phyloP scores from a whole-genome alignment of 2,797 vertebrate species.

The Pseudomugil gertrudae region DNA sequence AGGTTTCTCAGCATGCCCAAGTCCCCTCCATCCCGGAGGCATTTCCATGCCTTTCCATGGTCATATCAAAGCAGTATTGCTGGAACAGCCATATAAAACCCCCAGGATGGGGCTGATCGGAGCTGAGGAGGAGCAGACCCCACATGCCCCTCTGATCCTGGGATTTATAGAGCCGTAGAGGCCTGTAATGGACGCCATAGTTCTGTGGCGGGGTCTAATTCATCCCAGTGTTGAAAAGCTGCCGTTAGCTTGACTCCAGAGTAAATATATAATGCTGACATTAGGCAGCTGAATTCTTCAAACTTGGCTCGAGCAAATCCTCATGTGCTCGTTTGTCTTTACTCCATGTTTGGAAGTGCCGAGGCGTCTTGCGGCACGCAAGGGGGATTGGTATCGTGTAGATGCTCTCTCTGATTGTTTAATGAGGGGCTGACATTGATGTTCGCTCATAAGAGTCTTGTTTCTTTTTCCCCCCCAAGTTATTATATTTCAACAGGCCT shows the following conservation, averaged over 20 bases:
- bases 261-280: constrained; percentile 73
- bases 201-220: constrained; percentile 67
- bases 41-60: constrained; percentile 72
- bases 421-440: constrained; percentile 75
- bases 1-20: constrained; percentile 77
- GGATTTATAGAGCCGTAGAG: constrained; percentile 75
- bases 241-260: constrained; percentile 67
- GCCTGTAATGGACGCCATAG: constrained; percentile 69
- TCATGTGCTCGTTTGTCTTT: constrained; percentile 67
- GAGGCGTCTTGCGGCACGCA: constrained; percentile 55
- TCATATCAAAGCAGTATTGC: constrained; percentile 74
- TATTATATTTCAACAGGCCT: constrained; percentile 59
- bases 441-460: constrained; percentile 67
- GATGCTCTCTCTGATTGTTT: constrained; percentile 70
- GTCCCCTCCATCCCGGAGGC: constrained; percentile 67
- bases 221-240: constrained; percentile 73
- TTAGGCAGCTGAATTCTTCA: constrained; percentile 67
- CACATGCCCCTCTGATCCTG: constrained; percentile 72
- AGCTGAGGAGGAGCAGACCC: constrained; percentile 69
- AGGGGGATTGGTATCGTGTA: constrained; percentile 58
- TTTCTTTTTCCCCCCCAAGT: constrained; percentile 37
- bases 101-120: constrained; percentile 56
- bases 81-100: constrained; percentile 72
- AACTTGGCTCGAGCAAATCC: constrained; percentile 61
- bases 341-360: constrained; percentile 57